Conservation (phyloP, 2,113 vertebrate species). For the Nibea coibor region DNA sequence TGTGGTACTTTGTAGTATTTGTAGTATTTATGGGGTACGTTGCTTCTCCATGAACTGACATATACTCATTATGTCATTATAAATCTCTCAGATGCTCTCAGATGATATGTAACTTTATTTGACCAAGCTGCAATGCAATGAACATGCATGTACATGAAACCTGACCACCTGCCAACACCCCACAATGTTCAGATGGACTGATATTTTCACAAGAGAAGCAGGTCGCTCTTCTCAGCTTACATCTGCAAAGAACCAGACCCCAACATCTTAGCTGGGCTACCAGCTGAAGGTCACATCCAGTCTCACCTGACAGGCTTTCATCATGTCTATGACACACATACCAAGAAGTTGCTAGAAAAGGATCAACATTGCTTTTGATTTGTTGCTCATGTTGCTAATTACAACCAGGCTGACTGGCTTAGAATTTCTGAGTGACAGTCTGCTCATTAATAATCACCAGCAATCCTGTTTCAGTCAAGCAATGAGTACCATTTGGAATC, state of each 20-base stretch:
- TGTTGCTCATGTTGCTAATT: background rate
- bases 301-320: background rate
- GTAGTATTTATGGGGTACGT: background rate
- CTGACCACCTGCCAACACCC: background rate
- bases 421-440: background rate
- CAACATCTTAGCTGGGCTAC: background rate
- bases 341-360: background rate
- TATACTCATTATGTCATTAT: background rate
- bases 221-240: constrained; percentile 37
- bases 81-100: background rate
- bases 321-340: background rate
- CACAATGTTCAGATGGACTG: background rate
- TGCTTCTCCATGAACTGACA: no score
- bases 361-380: background rate
- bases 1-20: background rate
- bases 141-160: constrained; percentile 5
- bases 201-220: constrained; percentile 15
- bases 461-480: background rate
- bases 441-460: background rate
- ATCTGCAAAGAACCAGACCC: background rate
- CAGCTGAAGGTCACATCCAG: background rate
- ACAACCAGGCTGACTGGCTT: background rate
- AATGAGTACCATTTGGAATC: background rate
- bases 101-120: background rate
- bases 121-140: background rate